Evolutionary conservation across 2,888 invertebrate species (phyloP).

Genomic region (Bombylius discolor): DNA sequence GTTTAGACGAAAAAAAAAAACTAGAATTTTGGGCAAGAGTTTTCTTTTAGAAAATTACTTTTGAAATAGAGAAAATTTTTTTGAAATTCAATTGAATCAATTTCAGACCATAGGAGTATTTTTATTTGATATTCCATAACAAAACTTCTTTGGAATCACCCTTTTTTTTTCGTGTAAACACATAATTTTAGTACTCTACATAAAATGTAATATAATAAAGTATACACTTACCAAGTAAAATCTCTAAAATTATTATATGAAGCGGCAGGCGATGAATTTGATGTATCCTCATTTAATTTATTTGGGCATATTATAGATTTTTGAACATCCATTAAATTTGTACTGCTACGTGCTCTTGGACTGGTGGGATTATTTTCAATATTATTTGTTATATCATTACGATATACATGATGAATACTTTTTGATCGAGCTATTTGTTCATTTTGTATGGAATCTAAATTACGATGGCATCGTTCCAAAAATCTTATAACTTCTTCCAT

Average conservation of each 20-base stretch:
- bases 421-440: conserved; percentile 35
- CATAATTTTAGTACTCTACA: too few species aligned
- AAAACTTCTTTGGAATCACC: too few species aligned
- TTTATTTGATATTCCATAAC: too few species aligned
- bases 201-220: too few species aligned
- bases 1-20: too few species aligned
- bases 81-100: too few species aligned
- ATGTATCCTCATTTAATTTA: conserved; percentile 14
- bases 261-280: conserved; percentile 19
- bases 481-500: conserved; percentile 55
- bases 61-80: too few species aligned
- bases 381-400: conserved; percentile 14
- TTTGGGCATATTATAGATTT: conserved; percentile 5
- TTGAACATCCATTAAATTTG: conserved; percentile 25
- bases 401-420: conserved; percentile 33
- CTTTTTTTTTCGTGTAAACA: too few species aligned
- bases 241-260: conserved; percentile 41
- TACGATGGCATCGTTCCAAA: conserved; percentile 47
- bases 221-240: conserved; percentile 42
- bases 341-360: conserved; percentile 29
- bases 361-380: conserved; percentile 1
- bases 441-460: conserved; percentile 30
- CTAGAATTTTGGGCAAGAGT: too few species aligned
- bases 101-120: too few species aligned
- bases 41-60: too few species aligned